Base-by-base conservation (phyloP, 2,888 invertebrate species). In the Scrobipalpa costella region DNA sequence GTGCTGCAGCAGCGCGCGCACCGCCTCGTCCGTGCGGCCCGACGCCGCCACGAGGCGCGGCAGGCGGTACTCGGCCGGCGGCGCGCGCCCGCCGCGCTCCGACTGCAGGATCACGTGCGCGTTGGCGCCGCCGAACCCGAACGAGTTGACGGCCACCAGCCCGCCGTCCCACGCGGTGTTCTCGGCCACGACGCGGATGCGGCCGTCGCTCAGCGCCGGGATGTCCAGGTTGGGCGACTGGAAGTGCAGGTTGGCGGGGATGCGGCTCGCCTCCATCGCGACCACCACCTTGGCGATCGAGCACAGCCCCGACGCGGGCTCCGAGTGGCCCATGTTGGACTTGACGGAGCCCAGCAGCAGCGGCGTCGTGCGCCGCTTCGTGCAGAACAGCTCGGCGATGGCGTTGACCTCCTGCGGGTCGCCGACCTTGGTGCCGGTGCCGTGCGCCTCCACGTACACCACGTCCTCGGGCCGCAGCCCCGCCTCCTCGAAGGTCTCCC, bases 81-180 rank as follows among this genome's bases (percentile, higher is more conserved):
- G 38, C 52, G 94, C 94, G 78, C 95, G 95, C 68, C 65, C 71
- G 69, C 79, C 74, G 0, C 95, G 93, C 82, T 96, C 95, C 7
- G 97, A 96, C 80, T 95, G 94, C 13, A 98, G 92, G 71, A 98
- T 93, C 0, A 97, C 89, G 87, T 98, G 98, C n/a, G 97, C 98
- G 87, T 98, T 98, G 52, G 98, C 97, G 63, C 99, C 99, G 67
- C 99, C 99, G 88, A 99, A 38, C 11, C 99, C 99, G 86, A 99
- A 99, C 8, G 98, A 98, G 91, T 99, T 99, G 36, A 99, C 88
- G 21, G 96, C 98, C 61, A 97, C 95, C 66, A 97, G 93, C n/a
- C 98, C 98, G 59, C 98, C 98, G 63, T 95, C 94, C 96, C 97
- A 98, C 33, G 95, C 94, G 67, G 94, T 95, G 76, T 96, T 94